Base-by-base conservation (phyloP, 1,140 invertebrate genomes). In the Zelostemma sp. region DNA sequence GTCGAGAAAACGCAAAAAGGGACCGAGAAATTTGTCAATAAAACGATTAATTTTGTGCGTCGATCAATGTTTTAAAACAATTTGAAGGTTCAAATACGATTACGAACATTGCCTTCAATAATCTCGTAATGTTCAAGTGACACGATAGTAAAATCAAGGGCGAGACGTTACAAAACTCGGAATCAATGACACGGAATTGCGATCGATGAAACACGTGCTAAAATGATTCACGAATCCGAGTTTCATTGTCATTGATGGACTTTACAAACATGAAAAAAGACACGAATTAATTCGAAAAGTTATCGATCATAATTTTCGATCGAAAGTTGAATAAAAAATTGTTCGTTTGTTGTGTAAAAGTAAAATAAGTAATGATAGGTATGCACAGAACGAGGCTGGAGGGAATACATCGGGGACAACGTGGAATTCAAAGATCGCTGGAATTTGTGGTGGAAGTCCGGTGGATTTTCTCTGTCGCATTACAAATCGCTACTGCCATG, bases 371-470 rank as follows among this genome's bases (percentile, higher is more conserved):
- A 35, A 38, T 25, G 46, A 50, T 15, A 85, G 92, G 91, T 94
- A 43, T 93, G 91, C 75, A 85, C 89, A 35, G 93, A 96, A 80
- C 86, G 93, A 14, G 93, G 93, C 0, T 96, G 94, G 94, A 86
- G 89, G 35, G 91, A 93, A 74, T 94, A 91, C 80, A 85, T 87
- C 1, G 86, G 88, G 21, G 80, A 82, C 28, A 83, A 79, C 60
- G 88, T 87, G 66, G 83, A 80, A 25, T 85, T 86, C 69, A 89
- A 86, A 63, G 89, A 92, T 58, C 88, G 89, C 54, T 95, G 93
- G 93, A 94, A 95, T 78, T 85, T 95, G 1, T 95, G 93, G 93
- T 95, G 93, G 93, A 88, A 88, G 79, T 90, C 90, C 1, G 89
- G 89, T 6, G 89, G 92, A 6, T 93, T 94, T 73, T 88, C 92